phyloP scores from a whole-genome alignment of 2,113 vertebrate genomes.

The Corythaixoides concolor region DNA sequence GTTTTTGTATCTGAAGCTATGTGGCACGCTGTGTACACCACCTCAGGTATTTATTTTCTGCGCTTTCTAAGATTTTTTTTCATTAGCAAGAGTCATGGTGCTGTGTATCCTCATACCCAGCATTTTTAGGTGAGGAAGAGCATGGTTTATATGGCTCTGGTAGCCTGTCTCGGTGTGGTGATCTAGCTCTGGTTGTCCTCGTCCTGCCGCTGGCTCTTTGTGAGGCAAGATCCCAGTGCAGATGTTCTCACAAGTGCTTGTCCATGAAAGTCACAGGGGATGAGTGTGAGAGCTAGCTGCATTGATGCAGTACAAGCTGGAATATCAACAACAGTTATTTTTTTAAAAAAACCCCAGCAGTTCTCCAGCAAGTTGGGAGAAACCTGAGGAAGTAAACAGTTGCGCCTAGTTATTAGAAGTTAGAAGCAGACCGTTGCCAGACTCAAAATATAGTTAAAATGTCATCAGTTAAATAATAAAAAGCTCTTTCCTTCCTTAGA shows the following conservation, averaged over 20 bases:
- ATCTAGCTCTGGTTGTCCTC: neutral
- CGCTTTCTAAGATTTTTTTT: neutral
- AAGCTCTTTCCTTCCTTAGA: neutral
- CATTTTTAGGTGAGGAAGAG: neutral
- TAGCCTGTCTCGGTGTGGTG: neutral
- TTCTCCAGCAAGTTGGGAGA: neutral
- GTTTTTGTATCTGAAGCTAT: neutral
- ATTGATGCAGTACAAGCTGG: neutral
- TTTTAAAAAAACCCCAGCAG: neutral
- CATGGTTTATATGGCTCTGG: neutral
- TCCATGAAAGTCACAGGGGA: neutral
- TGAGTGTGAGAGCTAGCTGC: neutral
- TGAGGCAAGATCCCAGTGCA: neutral
- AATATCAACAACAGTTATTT: neutral
- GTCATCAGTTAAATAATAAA: constrained; percentile 10
- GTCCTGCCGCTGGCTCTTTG: neutral
- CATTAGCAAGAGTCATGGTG: neutral
- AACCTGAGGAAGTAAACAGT: neutral
- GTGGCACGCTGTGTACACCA: accelerated
- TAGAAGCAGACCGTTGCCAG: neutral
- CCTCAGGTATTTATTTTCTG: neutral
- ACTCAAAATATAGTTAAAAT: constrained; percentile 1
- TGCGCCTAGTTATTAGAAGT: neutral
- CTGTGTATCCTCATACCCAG: neutral
- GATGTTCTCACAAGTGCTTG: neutral